These are phyloP conservation scores for Arenaria interpres DNA, from an alignment of 2,113 vertebrate genomes.

Conservation along the genomic window DNA sequence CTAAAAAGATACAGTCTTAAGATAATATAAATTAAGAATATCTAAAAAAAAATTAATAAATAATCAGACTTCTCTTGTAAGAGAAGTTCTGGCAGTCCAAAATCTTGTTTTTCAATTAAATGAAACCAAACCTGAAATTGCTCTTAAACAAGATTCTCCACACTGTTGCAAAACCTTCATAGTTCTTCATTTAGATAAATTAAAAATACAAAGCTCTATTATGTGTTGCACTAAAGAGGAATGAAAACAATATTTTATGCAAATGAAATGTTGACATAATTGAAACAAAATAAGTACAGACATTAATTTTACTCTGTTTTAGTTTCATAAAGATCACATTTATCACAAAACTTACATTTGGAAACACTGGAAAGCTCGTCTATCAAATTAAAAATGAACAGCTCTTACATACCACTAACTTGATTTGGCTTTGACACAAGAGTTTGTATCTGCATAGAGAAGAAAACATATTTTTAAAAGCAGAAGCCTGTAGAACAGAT, in stretches of 20 bases:
- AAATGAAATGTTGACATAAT: constrained; percentile 58
- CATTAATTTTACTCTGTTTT: constrained; percentile 41
- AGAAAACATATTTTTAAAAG: not conserved
- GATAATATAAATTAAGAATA: not conserved
- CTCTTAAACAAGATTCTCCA: not conserved
- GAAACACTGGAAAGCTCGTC: not conserved
- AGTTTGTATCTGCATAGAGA: not conserved
- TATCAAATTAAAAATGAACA: constrained; percentile 22
- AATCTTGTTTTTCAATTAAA: not conserved
- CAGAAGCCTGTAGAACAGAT: not conserved
- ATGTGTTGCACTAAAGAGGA: not conserved
- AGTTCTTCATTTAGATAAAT: constrained; percentile 20
- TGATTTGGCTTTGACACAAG: not conserved
- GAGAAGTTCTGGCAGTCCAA: not conserved
- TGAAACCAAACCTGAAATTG: not conserved
- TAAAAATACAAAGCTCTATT: constrained; percentile 27
- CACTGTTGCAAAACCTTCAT: not conserved
- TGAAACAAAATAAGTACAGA: constrained; percentile 34
- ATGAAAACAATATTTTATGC: constrained; percentile 53
- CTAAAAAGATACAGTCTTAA: not conserved
- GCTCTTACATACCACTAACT: not conserved
- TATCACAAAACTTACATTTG: not conserved
- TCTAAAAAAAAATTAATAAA: not conserved
- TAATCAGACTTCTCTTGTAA: not conserved
- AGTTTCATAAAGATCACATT: constrained; percentile 26